phyloP scores from a whole-genome alignment of 53 echinoderm and acorn worm species.

The Arbacia lixula region DNA sequence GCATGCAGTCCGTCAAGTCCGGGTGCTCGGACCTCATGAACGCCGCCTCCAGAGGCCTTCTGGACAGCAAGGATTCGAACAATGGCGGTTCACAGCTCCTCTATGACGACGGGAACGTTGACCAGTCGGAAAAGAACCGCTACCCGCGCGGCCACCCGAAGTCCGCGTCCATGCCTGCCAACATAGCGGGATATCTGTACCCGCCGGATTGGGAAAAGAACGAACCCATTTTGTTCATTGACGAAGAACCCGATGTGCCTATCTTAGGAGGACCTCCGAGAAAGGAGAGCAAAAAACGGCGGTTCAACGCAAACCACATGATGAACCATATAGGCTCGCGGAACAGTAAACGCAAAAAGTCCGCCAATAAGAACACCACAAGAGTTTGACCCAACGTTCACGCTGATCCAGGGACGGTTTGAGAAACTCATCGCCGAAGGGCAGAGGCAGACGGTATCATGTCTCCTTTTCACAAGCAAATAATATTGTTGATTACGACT shows the following conservation, averaged over 20 bases:
- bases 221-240: slow-evolving; percentile 94
- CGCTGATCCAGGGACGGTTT: background rate
- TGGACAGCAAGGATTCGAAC: slow-evolving; percentile 64
- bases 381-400: slow-evolving; percentile 69
- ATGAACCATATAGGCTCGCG: slow-evolving; percentile 80
- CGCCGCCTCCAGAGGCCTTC: slow-evolving; percentile 67
- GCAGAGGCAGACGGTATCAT: background rate
- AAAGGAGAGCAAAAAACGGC: slow-evolving; percentile 69
- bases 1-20: slow-evolving; percentile 96
- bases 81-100: slow-evolving; percentile 60
- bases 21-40: slow-evolving; percentile 79
- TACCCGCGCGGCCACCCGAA: slow-evolving; percentile 77
- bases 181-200: slow-evolving; percentile 85
- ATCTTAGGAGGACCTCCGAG: slow-evolving; percentile 74
- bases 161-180: slow-evolving; percentile 84
- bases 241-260: slow-evolving; percentile 90
- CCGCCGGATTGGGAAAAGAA: slow-evolving; percentile 94
- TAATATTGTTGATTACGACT: slow-evolving; percentile 7
- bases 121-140: slow-evolving; percentile 80
- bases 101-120: slow-evolving; percentile 76
- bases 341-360: slow-evolving; percentile 47
- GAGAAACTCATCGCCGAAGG: background rate
- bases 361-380: slow-evolving; percentile 63
- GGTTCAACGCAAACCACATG: slow-evolving; percentile 78
- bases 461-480: slow-evolving; percentile 39